Percentiles rank a stretch among this genome's conserved stretches.
These are phyloP conservation scores for Solea solea DNA, from an alignment of 2,113 vertebrate genomes.

Conservation along the genomic window DNA sequence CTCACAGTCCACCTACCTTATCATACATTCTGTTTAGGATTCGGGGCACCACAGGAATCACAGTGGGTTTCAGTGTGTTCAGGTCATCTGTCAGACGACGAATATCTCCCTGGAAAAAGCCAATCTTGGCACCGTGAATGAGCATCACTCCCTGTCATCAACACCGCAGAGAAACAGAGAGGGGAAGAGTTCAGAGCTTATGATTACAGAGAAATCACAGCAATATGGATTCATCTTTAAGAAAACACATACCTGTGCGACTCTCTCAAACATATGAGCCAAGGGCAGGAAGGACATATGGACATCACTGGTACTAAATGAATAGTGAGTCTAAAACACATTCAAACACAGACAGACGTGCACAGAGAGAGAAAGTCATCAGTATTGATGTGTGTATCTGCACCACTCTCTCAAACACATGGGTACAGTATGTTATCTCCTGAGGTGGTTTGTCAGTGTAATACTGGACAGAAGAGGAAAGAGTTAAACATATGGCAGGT, in stretches of 20 bases:
- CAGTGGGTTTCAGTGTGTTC: conserved; percentile 87
- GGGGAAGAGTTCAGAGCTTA: not conserved
- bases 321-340: conserved; percentile 66
- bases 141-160: conserved; percentile 84
- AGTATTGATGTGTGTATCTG: conserved; percentile 39
- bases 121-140: conserved; percentile 90
- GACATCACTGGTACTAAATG: conserved; percentile 66
- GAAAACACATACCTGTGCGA: conserved; percentile 75
- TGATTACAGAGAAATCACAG: not conserved
- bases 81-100: conserved; percentile 92
- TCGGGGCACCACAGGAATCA: conserved; percentile 94
- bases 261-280: conserved; percentile 84
- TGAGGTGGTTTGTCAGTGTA: conserved; percentile 4
- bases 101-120: conserved; percentile 97
- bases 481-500: not conserved
- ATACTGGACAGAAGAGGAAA: conserved; percentile 32
- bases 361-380: not conserved
- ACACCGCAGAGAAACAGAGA: not conserved
- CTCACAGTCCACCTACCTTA: conserved; percentile 73
- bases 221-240: not conserved
- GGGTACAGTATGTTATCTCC: conserved; percentile 51
- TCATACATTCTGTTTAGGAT: conserved; percentile 96
- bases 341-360: conserved; percentile 1
- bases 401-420: conserved; percentile 54
- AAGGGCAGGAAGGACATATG: conserved; percentile 84